Conservation (phyloP, 2,113 vertebrate species). For the Oryzias melastigma region DNA sequence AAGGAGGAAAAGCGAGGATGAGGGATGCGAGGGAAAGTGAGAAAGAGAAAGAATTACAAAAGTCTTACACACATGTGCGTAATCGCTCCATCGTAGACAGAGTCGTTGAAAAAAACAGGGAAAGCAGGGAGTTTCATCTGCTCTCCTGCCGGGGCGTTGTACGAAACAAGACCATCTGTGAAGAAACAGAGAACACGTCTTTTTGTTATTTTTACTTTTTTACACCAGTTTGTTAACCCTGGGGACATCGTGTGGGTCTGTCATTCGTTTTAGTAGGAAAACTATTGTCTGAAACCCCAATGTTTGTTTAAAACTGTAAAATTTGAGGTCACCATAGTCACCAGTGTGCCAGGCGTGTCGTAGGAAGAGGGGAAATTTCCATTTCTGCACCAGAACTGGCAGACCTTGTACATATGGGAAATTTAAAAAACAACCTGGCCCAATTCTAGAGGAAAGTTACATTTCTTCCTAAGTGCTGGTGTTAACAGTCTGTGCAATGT, state of each 20-base stretch:
- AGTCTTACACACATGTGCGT: slow-evolving; percentile 83
- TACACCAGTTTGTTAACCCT: not conserved
- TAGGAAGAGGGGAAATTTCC: slow-evolving; percentile 9
- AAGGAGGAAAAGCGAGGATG: slow-evolving; percentile 1
- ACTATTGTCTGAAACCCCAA: slow-evolving; percentile 8
- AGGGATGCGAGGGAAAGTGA: slow-evolving; percentile 3
- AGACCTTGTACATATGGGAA: no score
- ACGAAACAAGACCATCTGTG: slow-evolving; percentile 93
- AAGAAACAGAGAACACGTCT: not conserved
- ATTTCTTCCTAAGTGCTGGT: no score
- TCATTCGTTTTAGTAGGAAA: slow-evolving; percentile 2
- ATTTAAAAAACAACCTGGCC: not conserved
- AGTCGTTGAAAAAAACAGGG: slow-evolving; percentile 89
- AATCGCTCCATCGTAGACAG: slow-evolving; percentile 92
- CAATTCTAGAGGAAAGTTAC: not conserved
- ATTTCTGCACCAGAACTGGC: not conserved
- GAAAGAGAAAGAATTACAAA: not conserved
- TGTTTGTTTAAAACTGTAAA: slow-evolving; percentile 8
- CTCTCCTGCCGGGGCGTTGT: slow-evolving; percentile 87
- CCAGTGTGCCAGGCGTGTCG: not conserved
- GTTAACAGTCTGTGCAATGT: no score
- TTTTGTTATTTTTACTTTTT: not conserved
- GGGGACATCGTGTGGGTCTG: not conserved
- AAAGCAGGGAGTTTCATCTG: slow-evolving; percentile 80
- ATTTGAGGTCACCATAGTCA: not conserved